A percentile compares a stretch with the other conserved stretches of the same genome.
Conservation (phyloP, 2,113 vertebrate species). For the Protobothrops flavoviridis region DNA sequence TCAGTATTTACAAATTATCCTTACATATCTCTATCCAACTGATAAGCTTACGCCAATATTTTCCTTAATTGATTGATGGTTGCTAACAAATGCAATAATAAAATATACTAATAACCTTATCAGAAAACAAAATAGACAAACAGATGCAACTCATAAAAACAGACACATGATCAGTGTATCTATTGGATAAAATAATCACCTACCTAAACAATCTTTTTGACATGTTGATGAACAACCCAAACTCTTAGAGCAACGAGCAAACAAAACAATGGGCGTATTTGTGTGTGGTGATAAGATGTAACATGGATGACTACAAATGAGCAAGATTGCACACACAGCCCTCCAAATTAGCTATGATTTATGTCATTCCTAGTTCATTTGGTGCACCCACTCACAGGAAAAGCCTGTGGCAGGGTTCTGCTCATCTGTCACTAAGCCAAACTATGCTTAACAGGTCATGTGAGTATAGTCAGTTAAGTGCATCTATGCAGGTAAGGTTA, state of each 20-base stretch:
- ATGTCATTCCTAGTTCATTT: background rate
- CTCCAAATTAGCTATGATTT: background rate
- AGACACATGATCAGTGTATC: background rate
- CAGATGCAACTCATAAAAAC: background rate
- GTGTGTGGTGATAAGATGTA: background rate
- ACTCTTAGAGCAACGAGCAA: background rate
- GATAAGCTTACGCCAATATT: background rate
- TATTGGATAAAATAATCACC: background rate
- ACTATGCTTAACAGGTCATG: background rate
- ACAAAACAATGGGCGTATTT: background rate
- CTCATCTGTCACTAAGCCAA: background rate
- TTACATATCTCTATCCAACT: background rate
- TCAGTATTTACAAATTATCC: background rate
- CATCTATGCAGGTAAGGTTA: background rate
- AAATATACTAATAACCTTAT: background rate
- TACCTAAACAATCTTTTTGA: background rate
- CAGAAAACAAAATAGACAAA: background rate
- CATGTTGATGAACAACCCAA: background rate
- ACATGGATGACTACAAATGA: background rate
- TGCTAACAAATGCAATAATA: background rate
- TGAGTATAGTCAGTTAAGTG: background rate
- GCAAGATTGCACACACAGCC: background rate
- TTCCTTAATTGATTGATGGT: background rate
- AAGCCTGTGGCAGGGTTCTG: background rate
- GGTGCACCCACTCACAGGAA: background rate